Evolutionary conservation across 2,888 invertebrate species (phyloP).

Genomic region (Proisotoma minuta): DNA sequence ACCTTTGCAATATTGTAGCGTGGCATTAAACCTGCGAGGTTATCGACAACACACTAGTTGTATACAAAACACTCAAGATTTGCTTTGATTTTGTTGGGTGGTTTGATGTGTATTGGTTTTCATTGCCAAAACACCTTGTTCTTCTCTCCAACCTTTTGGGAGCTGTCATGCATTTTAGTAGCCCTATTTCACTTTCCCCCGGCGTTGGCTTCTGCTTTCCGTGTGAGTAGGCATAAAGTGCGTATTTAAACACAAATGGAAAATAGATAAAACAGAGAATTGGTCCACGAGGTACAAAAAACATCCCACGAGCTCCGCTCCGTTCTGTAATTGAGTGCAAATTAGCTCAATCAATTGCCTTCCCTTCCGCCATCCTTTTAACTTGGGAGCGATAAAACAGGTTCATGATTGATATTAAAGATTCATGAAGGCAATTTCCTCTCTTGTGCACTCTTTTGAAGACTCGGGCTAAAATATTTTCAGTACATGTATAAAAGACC

Average conservation of each 20-base stretch:
- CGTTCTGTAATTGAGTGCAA: conserved; percentile 8
- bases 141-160: not conserved
- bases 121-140: conserved; percentile 21
- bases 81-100: too few species aligned
- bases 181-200: conserved; percentile 19
- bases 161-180: conserved; percentile 33
- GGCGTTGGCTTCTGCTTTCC: not conserved
- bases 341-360: conserved; percentile 6
- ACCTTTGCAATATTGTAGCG: too few species aligned
- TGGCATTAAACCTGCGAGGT: too few species aligned
- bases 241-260: not conserved
- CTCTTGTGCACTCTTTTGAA: not conserved
- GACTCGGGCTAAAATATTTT: not conserved
- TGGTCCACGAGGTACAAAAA: not conserved
- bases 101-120: too few species aligned
- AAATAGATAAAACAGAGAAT: not conserved
- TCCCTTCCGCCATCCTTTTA: conserved; percentile 5
- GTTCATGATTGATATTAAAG: conserved; percentile 31
- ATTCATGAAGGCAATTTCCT: conserved; percentile 16
- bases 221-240: not conserved
- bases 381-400: conserved; percentile 14
- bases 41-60: too few species aligned
- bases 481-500: not conserved
- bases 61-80: too few species aligned
- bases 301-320: not conserved